Conservation (phyloP, 64 coral and sea anemone species). For the Montipora sp. region DNA sequence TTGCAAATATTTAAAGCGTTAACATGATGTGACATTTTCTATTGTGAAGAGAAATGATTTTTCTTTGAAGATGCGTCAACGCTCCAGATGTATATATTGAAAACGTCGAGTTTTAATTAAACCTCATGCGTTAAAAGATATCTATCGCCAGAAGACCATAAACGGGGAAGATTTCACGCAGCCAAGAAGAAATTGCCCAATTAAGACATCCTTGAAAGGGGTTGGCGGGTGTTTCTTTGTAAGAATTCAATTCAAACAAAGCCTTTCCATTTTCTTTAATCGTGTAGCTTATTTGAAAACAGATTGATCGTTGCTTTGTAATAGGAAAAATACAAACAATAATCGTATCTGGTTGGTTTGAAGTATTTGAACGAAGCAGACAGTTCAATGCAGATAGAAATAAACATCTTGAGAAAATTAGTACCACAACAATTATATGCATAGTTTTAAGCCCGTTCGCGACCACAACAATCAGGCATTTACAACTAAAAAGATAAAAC, state of each 20-base stretch:
- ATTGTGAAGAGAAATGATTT: slow-evolving; percentile 12
- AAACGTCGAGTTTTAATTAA: slow-evolving; percentile 7
- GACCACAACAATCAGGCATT: slow-evolving; percentile 1
- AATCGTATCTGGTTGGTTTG: neutral
- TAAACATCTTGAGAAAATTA: neutral
- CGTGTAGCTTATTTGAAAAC: neutral
- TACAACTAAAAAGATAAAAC: slow-evolving; percentile 10
- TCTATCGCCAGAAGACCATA: slow-evolving; percentile 3
- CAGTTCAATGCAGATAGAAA: neutral
- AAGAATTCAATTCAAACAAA: slow-evolving; percentile 37
- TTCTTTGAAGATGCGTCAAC: neutral
- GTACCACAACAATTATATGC: neutral
- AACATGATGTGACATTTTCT: neutral
- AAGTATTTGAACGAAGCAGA: neutral
- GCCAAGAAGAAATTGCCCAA: neutral
- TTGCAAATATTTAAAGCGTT: slow-evolving; percentile 9
- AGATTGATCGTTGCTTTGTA: neutral
- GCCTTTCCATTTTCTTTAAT: neutral
- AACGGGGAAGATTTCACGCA: neutral
- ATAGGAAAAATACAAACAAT: neutral
- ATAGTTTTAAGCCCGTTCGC: neutral
- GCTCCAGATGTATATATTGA: neutral
- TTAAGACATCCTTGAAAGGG: neutral
- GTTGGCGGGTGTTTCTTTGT: neutral
- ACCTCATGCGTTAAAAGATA: neutral